Evolutionary conservation across 2,113 vertebrate species (phyloP).

Genomic region (Malurus melanocephalus): DNA sequence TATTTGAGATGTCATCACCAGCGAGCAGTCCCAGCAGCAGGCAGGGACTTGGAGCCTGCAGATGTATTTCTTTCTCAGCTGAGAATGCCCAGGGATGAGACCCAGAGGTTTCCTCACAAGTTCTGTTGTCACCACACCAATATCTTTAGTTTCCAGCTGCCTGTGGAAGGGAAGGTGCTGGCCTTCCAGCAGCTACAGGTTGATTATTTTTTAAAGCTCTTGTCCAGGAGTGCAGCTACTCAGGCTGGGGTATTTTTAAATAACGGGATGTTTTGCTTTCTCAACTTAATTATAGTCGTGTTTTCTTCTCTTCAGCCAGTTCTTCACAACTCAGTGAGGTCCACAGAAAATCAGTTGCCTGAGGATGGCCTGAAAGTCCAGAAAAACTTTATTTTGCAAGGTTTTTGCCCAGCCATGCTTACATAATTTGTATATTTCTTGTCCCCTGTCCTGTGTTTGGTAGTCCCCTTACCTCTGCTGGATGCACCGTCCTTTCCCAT

Average conservation of each 20-base stretch:
- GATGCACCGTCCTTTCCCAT: not conserved
- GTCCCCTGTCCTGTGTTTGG: not conserved
- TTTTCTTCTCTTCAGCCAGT: not conserved
- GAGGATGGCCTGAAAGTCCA: not conserved
- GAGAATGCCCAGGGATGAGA: not conserved
- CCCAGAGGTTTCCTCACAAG: not conserved
- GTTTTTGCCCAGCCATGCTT: not conserved
- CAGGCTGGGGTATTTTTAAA: not conserved
- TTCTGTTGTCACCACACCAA: not conserved
- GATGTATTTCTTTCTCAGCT: conserved; percentile 37
- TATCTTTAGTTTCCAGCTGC: not conserved
- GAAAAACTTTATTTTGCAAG: not conserved
- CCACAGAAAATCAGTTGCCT: not conserved
- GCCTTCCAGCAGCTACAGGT: not conserved
- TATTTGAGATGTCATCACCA: conserved; percentile 65
- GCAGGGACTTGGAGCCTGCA: conserved; percentile 1
- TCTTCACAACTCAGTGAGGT: not conserved
- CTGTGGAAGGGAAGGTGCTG: not conserved
- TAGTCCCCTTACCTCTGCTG: not conserved
- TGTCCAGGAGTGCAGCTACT: not conserved
- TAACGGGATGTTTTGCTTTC: not conserved
- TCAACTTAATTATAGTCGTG: not conserved
- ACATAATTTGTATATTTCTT: not conserved
- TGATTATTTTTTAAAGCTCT: not conserved
- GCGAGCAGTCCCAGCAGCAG: conserved; percentile 19